phyloP scores from a whole-genome alignment of 1,140 invertebrate species.

The Hermatobates lingyangjiaoensis region DNA sequence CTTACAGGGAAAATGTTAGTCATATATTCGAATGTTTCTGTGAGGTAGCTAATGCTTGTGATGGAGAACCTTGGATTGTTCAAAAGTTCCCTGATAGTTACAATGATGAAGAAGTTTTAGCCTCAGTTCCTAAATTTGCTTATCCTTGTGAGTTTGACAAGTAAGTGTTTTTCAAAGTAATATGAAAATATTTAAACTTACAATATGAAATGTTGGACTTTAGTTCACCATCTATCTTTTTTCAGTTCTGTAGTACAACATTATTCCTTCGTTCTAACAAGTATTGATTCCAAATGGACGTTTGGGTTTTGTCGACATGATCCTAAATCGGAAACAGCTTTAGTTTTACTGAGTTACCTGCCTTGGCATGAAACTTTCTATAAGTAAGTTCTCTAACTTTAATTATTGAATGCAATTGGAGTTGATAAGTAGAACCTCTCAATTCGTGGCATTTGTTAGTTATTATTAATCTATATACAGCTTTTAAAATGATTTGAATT shows the following conservation, averaged over 20 bases:
- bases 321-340: slow-evolving; percentile 52
- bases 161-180: slow-evolving; percentile 34
- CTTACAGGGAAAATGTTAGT: slow-evolving; percentile 57
- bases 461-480: too few species aligned
- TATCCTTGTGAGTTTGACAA: slow-evolving; percentile 65
- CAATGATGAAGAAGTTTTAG: slow-evolving; percentile 53
- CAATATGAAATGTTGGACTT: neutral
- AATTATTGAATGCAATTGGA: neutral
- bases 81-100: slow-evolving; percentile 57
- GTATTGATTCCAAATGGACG: slow-evolving; percentile 82
- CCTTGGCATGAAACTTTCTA: slow-evolving; percentile 94
- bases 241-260: slow-evolving; percentile 52
- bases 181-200: neutral
- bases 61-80: slow-evolving; percentile 41
- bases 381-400: slow-evolving; percentile 35
- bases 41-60: slow-evolving; percentile 46
- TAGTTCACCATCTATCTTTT: slow-evolving; percentile 17
- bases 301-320: slow-evolving; percentile 90
- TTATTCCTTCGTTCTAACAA: slow-evolving; percentile 86
- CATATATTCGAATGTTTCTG: slow-evolving; percentile 68
- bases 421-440: too few species aligned
- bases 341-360: slow-evolving; percentile 64
- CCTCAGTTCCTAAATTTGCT: slow-evolving; percentile 63
- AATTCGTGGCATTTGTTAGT: too few species aligned
- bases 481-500: too few species aligned